Base-by-base conservation (phyloP, 2,113 vertebrate genomes). In the Todiramphus chloris region DNA sequence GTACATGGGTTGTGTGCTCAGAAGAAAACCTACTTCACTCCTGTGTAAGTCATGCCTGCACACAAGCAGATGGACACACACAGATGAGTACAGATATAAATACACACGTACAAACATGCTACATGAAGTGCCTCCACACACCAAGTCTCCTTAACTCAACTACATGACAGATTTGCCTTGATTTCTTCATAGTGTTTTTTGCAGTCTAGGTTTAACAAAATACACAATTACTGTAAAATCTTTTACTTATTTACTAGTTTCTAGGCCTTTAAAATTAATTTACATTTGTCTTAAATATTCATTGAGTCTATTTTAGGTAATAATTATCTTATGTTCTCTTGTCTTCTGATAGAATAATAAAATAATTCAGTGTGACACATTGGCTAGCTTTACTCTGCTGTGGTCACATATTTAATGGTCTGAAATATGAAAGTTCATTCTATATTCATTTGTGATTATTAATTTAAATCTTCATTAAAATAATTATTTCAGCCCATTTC, bases 51-150 rank as follows among this genome's bases (percentile, higher is more conserved):
- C 0, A 3, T 64, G 11, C 16, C 20, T 15, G 56, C 12, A 27
- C 12, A 28, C 16, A 39, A 7, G 58, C 16, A 33, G 12, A 28
- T 11, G n/a, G 4, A 13, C 25, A 53, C 4, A 68, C 37, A 82
- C 0, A 79, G 9, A 12, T 39, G 6, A 56, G 4, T 41, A 24
- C 3, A 63, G n/a, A 30, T 11, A 58, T 10, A 27, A n/a, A 39
- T 51, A 24, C 50, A 46, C 6, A 16, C 13, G 31, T 16, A 5
- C 4, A 55, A 55, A 55, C 17, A 55, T 55, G 23, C 5, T 30
- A 6, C 1, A 18, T 15, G 9, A 83, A 80, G 3, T 62, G 16
- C 1, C 5, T 9, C 7, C 25, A 31, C 5, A 8, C 2, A 12
- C 5, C 3, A 50, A 3, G 4, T 51, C 80, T 82, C 17, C 30